Evolutionary conservation across 2,888 invertebrate genomes (phyloP).

Genomic region (Exephanes ischioxanthus): DNA sequence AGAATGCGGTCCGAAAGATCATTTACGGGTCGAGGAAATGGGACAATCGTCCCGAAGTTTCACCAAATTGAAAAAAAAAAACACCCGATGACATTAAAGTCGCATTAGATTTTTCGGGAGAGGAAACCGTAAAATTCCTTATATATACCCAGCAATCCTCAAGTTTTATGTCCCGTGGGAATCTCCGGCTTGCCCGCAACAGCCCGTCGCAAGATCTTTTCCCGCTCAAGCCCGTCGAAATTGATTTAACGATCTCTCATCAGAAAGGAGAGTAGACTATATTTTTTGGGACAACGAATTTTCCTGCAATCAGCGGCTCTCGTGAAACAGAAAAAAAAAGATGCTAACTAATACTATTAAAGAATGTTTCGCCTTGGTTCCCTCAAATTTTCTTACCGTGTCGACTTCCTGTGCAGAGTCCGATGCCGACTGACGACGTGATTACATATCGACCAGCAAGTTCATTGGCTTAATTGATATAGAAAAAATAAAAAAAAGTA

Average conservation of each 20-base stretch:
- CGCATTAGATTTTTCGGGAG: conserved; percentile 72
- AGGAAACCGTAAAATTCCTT: conserved; percentile 47
- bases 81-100: conserved; percentile 75
- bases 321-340: conserved; percentile 9
- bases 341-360: background rate
- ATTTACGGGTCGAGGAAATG: conserved; percentile 6
- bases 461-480: conserved; percentile 22
- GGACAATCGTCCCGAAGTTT: conserved; percentile 1
- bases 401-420: conserved; percentile 12
- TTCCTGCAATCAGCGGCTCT: conserved; percentile 25
- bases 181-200: conserved; percentile 7
- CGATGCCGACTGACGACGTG: conserved; percentile 11
- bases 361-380: background rate
- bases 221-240: background rate
- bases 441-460: conserved; percentile 29
- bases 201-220: conserved; percentile 14
- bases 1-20: conserved; percentile 17
- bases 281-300: conserved; percentile 20
- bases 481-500: background rate
- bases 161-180: conserved; percentile 42
- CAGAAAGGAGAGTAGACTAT: conserved; percentile 30
- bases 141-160: conserved; percentile 8
- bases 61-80: conserved; percentile 67
- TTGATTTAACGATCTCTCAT: conserved; percentile 43
- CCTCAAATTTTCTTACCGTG: conserved; percentile 9